Conservation (phyloP, 2,888 invertebrate genomes). For the Drosophila diplacantha region DNA sequence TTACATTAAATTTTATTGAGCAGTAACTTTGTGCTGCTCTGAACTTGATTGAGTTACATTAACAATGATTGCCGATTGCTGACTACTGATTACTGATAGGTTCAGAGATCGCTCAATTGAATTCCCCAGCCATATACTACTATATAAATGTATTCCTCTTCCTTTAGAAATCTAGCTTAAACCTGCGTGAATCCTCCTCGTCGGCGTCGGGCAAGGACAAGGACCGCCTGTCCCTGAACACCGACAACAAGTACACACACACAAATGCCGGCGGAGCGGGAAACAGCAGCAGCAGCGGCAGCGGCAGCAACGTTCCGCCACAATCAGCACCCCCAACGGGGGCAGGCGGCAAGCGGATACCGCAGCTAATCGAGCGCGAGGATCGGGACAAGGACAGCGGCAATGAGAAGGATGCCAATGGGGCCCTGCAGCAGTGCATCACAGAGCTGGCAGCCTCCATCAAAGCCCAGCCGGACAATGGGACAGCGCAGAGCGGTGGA, state of each 20-base stretch:
- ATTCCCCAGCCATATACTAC: neutral
- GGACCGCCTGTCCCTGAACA: conserved; percentile 73
- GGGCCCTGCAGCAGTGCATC: conserved; percentile 81
- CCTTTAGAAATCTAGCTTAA: conserved; percentile 73
- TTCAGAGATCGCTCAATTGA: conserved; percentile 10
- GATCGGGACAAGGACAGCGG: conserved; percentile 75
- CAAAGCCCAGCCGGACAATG: conserved; percentile 30
- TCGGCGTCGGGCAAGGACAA: conserved; percentile 55
- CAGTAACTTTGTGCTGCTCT: neutral
- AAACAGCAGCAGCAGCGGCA: conserved; percentile 4
- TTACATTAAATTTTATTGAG: neutral
- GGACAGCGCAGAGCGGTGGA: conserved; percentile 8
- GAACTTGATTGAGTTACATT: conserved; percentile 21
- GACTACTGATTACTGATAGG: conserved; percentile 2
- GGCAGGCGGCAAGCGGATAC: conserved; percentile 37
- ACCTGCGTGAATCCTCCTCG: conserved; percentile 70
- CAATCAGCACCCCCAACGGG: conserved; percentile 63
- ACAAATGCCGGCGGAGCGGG: conserved; percentile 44
- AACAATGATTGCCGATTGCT: neutral
- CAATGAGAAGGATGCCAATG: conserved; percentile 76
- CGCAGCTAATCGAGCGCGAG: conserved; percentile 68
- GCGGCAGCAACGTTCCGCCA: conserved; percentile 43
- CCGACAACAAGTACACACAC: conserved; percentile 74
- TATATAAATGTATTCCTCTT: neutral
- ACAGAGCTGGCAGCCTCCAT: conserved; percentile 82